Base-by-base conservation (phyloP, 1,140 invertebrate species). In the Monochamus saltuarius region DNA sequence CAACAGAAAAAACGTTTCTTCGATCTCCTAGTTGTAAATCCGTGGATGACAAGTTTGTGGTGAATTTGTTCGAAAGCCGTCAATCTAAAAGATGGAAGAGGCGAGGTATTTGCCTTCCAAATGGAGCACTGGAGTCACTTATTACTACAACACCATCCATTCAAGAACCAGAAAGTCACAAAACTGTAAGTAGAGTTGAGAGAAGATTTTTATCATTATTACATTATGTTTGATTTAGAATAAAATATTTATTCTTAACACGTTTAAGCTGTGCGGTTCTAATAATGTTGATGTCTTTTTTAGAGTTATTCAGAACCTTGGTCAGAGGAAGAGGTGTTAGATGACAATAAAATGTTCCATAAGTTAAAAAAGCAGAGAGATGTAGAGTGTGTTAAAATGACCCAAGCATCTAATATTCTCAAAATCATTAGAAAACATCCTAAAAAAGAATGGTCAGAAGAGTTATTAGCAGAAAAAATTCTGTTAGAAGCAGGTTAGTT, bases 401-500 rank as follows among this genome's bases (percentile, higher is more conserved):
- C 47, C 1, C 51, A 65, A 22, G 63, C 59, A 1, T 61, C 63
- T 4, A 65, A 58, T 36, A 54, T 52, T 2, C 29, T 65, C 13
- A 19, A 38, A 38, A 13, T 51, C 22, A 65, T 65, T 9, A 57
- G 38, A 50, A 46, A 56, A 4, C 55, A 19, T 9, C n/a, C 14
- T 1, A 54, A 54, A 2, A 59, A 40, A 9, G 50, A 55, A 22
- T 65, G 59, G 52, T 14, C 45, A 8, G 56, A 61, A 8, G 14
- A 40, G 17, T 35, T 62, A 22, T 29, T 65, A 9, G 59, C 64
- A n/a, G 55, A 65, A 56, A 59, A 14, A 8, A 38, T 65, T 8
- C 29, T 65, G 17, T 36, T 65, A 10, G 55, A 65, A 39, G 45
- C 64, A 10, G 56, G 62, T 64, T 36, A 57, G 62, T 64, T 10